These are phyloP conservation scores for Oophaga sylvatica DNA, from an alignment of 2,797 vertebrate genomes.

Conservation along the genomic window DNA sequence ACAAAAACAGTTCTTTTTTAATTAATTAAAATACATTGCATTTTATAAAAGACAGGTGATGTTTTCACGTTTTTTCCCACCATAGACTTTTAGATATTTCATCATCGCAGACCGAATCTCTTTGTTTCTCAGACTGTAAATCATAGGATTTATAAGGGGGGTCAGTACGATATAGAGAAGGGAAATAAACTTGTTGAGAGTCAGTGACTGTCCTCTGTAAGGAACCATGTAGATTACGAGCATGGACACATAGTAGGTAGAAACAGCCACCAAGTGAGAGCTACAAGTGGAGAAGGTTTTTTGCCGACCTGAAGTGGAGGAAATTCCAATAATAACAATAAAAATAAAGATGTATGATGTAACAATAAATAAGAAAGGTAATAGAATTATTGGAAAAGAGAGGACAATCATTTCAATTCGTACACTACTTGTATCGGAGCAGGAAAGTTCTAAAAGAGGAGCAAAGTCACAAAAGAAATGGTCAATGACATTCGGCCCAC, in stretches of 20 bases:
- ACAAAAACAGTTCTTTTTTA: too few species aligned
- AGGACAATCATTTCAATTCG: neutral
- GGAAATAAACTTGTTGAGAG: conserved; percentile 1
- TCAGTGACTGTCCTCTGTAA: neutral
- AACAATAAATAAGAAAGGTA: conserved; percentile 16
- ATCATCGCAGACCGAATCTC: neutral
- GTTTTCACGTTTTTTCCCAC: too few species aligned
- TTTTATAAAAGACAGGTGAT: too few species aligned
- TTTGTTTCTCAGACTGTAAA: conserved; percentile 16
- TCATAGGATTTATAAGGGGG: neutral
- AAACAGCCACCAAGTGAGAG: conserved; percentile 2
- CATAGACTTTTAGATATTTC: neutral
- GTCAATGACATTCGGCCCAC: neutral
- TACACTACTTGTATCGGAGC: neutral
- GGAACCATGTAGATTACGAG: conserved; percentile 13
- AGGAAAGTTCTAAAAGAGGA: neutral
- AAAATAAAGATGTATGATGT: conserved; percentile 9
- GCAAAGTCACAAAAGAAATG: conserved; percentile 6
- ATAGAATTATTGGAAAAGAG: neutral
- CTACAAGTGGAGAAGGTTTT: conserved; percentile 3
- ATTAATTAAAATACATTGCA: too few species aligned
- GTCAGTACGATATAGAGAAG: conserved; percentile 27
- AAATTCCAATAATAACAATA: conserved; percentile 19
- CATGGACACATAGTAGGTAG: conserved; percentile 10
- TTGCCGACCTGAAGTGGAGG: neutral